Evolutionary conservation across 2,888 invertebrate genomes (phyloP), one percentile per base, ranked within the genome.

Genomic region (Nycteola revayana): DNA sequence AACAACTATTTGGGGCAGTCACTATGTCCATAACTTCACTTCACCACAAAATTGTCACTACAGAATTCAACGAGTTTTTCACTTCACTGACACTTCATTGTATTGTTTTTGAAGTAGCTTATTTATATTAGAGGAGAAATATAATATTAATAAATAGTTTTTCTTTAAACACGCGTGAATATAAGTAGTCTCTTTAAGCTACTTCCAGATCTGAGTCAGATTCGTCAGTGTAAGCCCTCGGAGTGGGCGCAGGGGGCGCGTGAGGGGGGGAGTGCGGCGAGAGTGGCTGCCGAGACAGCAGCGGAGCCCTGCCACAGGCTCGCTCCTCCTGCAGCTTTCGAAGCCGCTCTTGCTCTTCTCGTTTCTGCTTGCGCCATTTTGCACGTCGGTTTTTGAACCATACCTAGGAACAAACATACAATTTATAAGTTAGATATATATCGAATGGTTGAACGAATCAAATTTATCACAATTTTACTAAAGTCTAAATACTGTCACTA

Each of bases 361-460:
- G 92, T 75, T 97, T 97, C 75, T 97, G 97, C 71, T 98, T 98
- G 55, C 98, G 92, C 97, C 97, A 98, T 89, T 98, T 98, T 56
- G 98, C 98, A 22, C 98, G 91, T 9, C 98, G 92, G 77, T 98
- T 98, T 85, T 98, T 98, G 85, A 98, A 98, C 98, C 98, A 98
- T 7, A 98, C 98, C 98, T 98, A 89, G 6, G 7, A 60, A 73
- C 71, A 2, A 38, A 11, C 21, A 17, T 6, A 10, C 7, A 1
- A 32, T 25, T 32, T 32, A n/a, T n/a, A n/a, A n/a, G n/a, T n/a
- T n/a, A n/a, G n/a, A n/a, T n/a, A n/a, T n/a, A n/a, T n/a, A n/a
- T n/a, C n/a, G n/a, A n/a, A n/a, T n/a, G n/a, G n/a, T n/a, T n/a
- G n/a, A n/a, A n/a, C n/a, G n/a, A n/a, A n/a, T n/a, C n/a, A n/a